A percentile compares a stretch with the other conserved stretches of the same genome.
Evolutionary conservation across 2,888 invertebrate genomes (phyloP).

Genomic region (Gisinianus flammeolus): DNA sequence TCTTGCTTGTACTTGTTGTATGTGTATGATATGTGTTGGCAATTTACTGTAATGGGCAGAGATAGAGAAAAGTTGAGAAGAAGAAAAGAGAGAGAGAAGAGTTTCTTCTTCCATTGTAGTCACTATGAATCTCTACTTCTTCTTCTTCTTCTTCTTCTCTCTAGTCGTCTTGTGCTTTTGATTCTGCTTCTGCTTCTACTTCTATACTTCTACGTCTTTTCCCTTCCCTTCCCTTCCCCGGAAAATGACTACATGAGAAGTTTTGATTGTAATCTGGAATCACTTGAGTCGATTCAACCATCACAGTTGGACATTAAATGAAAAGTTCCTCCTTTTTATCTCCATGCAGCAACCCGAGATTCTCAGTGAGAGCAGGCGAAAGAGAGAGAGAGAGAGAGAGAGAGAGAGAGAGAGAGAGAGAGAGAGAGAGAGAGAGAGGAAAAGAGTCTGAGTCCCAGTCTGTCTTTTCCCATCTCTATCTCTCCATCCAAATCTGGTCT

Average conservation of each 20-base stretch:
- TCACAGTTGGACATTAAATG: constrained; percentile 17
- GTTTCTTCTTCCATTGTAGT: background rate
- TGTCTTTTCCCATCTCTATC: background rate
- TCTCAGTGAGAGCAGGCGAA: too few relatives aligned
- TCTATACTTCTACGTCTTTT: background rate
- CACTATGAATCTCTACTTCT: background rate
- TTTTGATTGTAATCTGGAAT: constrained; percentile 17
- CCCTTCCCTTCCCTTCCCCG: background rate
- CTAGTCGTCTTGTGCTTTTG: background rate
- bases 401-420: too few relatives aligned
- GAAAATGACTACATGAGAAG: constrained; percentile 17
- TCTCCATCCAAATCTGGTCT: background rate
- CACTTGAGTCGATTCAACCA: constrained; percentile 15
- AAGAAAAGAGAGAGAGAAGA: background rate
- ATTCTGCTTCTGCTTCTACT: background rate
- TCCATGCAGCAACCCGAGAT: background rate
- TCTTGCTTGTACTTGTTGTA: background rate
- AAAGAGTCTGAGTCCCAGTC: background rate
- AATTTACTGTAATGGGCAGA: background rate
- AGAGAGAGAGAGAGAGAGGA: too few relatives aligned
- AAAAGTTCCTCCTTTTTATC: constrained; percentile 7
- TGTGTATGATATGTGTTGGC: background rate
- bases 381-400: too few relatives aligned
- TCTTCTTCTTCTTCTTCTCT: background rate
- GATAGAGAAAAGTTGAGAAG: background rate